Evolutionary conservation across 2,888 invertebrate genomes (phyloP), one percentile per base, ranked within the genome.

Genomic region (Helobdella robusta): DNA sequence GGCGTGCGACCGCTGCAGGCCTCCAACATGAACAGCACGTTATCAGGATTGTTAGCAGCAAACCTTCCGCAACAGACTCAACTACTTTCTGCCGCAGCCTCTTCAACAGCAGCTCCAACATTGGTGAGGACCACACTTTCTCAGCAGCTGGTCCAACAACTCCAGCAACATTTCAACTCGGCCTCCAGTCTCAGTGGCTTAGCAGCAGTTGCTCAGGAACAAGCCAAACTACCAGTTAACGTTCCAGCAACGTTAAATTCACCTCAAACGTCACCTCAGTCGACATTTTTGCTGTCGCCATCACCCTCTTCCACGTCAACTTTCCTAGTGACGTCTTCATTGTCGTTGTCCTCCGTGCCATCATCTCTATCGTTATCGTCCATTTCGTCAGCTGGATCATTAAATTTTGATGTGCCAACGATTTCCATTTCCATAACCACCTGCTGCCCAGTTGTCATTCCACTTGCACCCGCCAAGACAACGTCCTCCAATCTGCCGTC

Each of bases 141-240:
- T 11, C 62, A 62, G 28, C 59, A 59, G 28, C 62, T 62, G 2
- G 48, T 62, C n/a, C 32, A 48, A 15, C 62, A 62, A 34, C 48
- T 62, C 23, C 62, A 62, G 25, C 59, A 59, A 20, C 62, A 62
- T 32, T 50, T 62, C 20, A 50, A 48, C 30, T 32, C 46, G 4
- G 62, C 48, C 15, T 62, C 46, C 20, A 50, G 48, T 34, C 34
- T 62, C 4, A 62, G 50, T 32, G 48, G 48, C 5, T 34, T 62
- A 23, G 62, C 62, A 4, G 62, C 62, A 20, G 44, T 62, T 32
- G 62, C 62, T 6, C 62, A 62, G 30, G 62, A 62, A 8, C 62
- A 62, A 28, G 2, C 48, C 28, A 62, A 62, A 30, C 50, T 62
- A n/a, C 62, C 62, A 8, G 50, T 62, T 11, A 62, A 30, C n/a